Base-by-base conservation (phyloP, 1,140 invertebrate genomes). In the Uloborus diversus region DNA sequence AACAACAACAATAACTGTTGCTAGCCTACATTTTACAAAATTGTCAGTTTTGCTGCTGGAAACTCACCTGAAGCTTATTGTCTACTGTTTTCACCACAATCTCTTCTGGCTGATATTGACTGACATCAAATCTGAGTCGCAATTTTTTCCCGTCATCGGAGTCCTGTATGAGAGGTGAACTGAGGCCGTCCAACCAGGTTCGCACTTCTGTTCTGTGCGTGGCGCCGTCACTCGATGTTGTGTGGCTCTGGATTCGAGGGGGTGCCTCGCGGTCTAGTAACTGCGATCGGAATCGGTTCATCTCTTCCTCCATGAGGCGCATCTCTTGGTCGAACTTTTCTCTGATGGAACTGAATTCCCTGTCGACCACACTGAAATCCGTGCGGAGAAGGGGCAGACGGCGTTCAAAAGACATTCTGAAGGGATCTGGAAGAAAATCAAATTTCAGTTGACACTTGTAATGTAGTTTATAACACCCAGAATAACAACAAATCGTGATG, bases 291-390 rank as follows among this genome's bases (percentile, higher is more conserved):
- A 98, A 97, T 88, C 94, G 93, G 86, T 93, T 93, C 96, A 98
- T 99, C 89, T 98, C 96, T 83, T 98, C 96, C 89, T 99, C 96
- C 94, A 98, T 98, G 88, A 95, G 94, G 83, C 92, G 90, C 96
- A 98, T 98, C 90, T 99, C 96, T 68, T 91, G 92, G 86, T 98
- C 96, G 87, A 98, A 99, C 80, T 95, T 90, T 86, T 97, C 96
- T 81, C 96, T 91, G 86, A 98, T 98, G 86, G 93, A 96, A 84
- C 94, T 95, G 89, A 98, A 98, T 89, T 98, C 96, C 64, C 93
- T 94, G 87, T 98, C 96, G 87, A 98, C 94, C 82, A 98, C 94
- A 87, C 93, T 96, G 89, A 95, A 95, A 86, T 97, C 95, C 81
- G 94, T 94, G 85, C 96, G 90, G 88, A 94, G 94, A 87, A 98